phyloP scores from a whole-genome alignment of 2,113 vertebrate species.

The Eurystomus gularis region DNA sequence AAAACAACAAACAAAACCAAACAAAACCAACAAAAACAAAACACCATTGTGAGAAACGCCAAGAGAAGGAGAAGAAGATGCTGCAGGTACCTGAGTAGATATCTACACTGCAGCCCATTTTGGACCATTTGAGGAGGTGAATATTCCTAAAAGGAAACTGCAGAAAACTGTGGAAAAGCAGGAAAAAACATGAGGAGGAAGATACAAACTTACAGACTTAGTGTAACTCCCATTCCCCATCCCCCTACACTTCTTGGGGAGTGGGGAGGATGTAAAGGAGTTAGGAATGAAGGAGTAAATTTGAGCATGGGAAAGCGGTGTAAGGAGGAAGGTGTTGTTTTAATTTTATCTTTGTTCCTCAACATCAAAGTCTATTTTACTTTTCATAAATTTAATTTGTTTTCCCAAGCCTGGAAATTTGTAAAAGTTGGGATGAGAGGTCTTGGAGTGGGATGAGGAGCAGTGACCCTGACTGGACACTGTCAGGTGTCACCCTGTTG shows the following conservation, averaged over 20 bases:
- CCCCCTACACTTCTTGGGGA: accelerated
- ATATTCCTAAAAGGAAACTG: not conserved
- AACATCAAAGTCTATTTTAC: not conserved
- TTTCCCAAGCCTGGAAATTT: not conserved
- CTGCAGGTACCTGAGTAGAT: not conserved
- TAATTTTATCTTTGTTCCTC: not conserved
- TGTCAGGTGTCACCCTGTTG: not conserved
- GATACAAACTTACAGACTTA: not conserved
- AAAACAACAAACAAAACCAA: not conserved
- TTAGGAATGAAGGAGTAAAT: not conserved
- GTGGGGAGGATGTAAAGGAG: not conserved
- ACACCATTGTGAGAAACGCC: not conserved
- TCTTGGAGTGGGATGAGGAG: not conserved
- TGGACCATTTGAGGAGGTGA: not conserved
- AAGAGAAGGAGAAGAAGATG: not conserved
- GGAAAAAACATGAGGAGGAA: not conserved
- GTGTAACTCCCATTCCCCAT: accelerated
- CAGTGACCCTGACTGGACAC: not conserved
- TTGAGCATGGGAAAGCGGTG: not conserved
- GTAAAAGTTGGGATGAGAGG: not conserved
- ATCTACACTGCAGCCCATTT: accelerated
- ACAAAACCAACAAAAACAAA: not conserved
- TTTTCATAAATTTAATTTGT: not conserved
- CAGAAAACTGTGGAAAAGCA: not conserved
- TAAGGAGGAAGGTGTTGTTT: not conserved